Base-by-base conservation (phyloP, 2,113 vertebrate genomes). In the Oryzias celebensis region DNA sequence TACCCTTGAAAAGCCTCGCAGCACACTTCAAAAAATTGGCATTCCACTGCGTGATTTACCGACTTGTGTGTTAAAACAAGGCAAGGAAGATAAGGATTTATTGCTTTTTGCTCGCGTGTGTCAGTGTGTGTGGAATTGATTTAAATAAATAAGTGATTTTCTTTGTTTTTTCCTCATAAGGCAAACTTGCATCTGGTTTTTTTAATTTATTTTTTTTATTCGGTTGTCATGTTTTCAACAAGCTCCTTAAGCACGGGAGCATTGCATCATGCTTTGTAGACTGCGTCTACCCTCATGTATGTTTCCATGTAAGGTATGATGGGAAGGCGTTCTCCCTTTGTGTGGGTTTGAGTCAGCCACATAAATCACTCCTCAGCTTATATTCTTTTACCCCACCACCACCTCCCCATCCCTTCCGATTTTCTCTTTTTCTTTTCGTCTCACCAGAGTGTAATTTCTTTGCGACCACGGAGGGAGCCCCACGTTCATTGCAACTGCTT, bases 241-340 rank as follows among this genome's bases (percentile, higher is more conserved):
- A 68, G 53, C 57, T 58, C 55, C 42, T 58, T 4, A 68, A 23
- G 60, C 75, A 69, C 68, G 65, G 56, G 55, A 69, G 68, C 68
- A 71, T 88, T 85, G 75, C 83, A 77, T 87, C 81, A 87, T 77
- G 64, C 66, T 52, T 70, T 57, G 8, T 22, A 50, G 73, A 68
- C 75, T 62, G 50, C 62, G 62, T 61, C 72, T 83, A 58, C 65
- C 73, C 77, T 79, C 72, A 83, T 72, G 80, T 65, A 73, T 82
- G 81, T 81, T 77, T 85, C 88, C 87, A 87, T 91, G 86, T 91
- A 88, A 80, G 87, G 88, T 78, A 85, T 76, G 77, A 88, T 69
- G 63, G 67, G 65, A 82, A 81, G 63, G 77, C 68, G 23, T 78
- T 76, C 68, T 85, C 61, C 62, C 66, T 55, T 28, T 18, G 62